Base-by-base conservation (phyloP, 2,888 invertebrate species). In the Monopis laevigella region DNA sequence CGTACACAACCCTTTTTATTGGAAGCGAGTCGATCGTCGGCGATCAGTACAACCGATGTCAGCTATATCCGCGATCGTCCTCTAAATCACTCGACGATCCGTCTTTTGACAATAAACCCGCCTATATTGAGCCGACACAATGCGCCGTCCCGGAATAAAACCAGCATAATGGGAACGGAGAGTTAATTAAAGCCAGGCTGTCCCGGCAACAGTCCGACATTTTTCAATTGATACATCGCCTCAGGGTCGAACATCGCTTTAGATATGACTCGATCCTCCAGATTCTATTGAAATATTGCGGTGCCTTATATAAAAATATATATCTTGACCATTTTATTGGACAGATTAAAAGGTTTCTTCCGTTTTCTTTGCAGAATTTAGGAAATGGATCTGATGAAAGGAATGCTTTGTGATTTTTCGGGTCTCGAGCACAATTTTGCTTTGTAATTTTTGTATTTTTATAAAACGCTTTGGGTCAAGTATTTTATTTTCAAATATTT, bases 101-200 rank as follows among this genome's bases (percentile, higher is more conserved):
- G 32, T 32, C 32, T 32, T 32, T n/a, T 14, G 55, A 62, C 65
- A 68, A 71, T 72, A 71, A 71, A 65, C 59, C 64, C 54, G 53
- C 63, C 64, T 63, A 72, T 73, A 73, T 72, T 72, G 67, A 67
- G 59, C 62, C 14, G 32, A 57, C 60, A 73, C 72, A 74, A 73
- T 70, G 58, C 61, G 16, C 17, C 17, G 54, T 51, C 53, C 53
- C 59, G 55, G 58, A 55, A 63, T 68, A 65, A 69, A 67, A 65
- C 59, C 32, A 57, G 57, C 59, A 62, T 65, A 64, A 71, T 32
- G 17, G 32, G 32, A 17, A 17, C 11, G 17, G 16, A 32, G 13
- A 32, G 32, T 32, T 32, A 32, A 32, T 32, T 32, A 32, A 32
- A 13, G n/a, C n/a, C 29, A n/a, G 11, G 29, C 4, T 17, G 26